A percentile compares a stretch with the other conserved stretches of the same genome.
Evolutionary conservation across 37 sponge, comb jelly and placozoan genomes (phyloP).

Genomic region (Crambe crambe): DNA sequence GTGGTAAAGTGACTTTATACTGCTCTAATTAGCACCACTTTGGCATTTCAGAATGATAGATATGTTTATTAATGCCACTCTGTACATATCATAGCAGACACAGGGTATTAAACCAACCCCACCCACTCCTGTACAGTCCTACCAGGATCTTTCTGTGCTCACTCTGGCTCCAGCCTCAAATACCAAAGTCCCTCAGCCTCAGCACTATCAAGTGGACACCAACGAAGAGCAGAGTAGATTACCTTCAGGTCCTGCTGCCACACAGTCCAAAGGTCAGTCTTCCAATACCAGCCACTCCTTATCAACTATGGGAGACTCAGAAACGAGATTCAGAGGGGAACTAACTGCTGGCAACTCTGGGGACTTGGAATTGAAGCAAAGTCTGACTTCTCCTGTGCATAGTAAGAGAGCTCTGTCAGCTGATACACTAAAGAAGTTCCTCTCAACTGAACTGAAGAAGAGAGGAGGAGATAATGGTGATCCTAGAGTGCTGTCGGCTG

Average conservation of each 20-base stretch:
- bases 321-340: background rate
- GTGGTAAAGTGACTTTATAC: background rate
- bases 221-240: background rate
- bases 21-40: no score
- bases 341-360: background rate
- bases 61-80: no score
- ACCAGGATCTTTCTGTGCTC: constrained; percentile 13
- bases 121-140: constrained; percentile 51
- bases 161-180: background rate
- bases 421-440: constrained; percentile 1
- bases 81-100: background rate
- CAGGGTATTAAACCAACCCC: constrained; percentile 25
- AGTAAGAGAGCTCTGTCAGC: constrained; percentile 23
- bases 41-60: no score
- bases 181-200: background rate
- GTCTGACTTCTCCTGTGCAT: background rate
- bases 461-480: background rate
- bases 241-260: background rate
- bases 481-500: background rate
- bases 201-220: background rate
- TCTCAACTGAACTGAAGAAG: background rate
- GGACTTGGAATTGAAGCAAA: constrained; percentile 3
- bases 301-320: background rate
- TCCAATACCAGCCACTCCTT: background rate
- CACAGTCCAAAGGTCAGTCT: background rate